Evolutionary conservation across 2,113 vertebrate genomes (phyloP).

Genomic region (Xenotilapia longispinis): DNA sequence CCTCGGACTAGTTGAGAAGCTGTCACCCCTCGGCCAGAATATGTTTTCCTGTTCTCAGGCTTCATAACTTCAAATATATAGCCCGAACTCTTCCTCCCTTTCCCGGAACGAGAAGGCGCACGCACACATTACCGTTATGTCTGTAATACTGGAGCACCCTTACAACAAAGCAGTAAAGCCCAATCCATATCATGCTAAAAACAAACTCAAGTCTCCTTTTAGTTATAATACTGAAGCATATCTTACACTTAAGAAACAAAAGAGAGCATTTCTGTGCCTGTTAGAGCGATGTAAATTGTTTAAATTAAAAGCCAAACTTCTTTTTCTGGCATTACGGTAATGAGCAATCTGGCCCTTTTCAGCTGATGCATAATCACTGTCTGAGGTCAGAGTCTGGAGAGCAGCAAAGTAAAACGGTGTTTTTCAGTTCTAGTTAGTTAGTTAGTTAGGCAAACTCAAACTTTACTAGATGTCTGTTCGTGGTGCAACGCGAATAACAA

Average conservation of each 20-base stretch:
- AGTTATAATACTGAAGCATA: accelerated
- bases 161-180: accelerated
- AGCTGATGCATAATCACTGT: neutral
- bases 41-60: neutral
- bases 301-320: neutral
- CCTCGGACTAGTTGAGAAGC: neutral
- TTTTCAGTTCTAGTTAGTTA: neutral
- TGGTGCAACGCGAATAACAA: neutral
- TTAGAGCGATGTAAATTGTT: neutral
- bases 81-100: conserved; percentile 17
- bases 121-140: conserved; percentile 23
- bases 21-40: neutral
- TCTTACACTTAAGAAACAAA: accelerated
- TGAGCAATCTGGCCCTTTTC: neutral
- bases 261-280: accelerated
- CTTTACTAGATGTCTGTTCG: neutral
- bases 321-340: conserved; percentile 30
- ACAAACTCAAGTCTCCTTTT: neutral
- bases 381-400: neutral
- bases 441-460: neutral
- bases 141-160: neutral
- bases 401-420: neutral
- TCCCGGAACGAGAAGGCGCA: conserved; percentile 50
- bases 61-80: neutral
- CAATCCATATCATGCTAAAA: accelerated